Evolutionary conservation across 1,140 invertebrate species (phyloP), one percentile per base, ranked within the genome.

Genomic region (Stenopsyche tienmushanensis): DNA sequence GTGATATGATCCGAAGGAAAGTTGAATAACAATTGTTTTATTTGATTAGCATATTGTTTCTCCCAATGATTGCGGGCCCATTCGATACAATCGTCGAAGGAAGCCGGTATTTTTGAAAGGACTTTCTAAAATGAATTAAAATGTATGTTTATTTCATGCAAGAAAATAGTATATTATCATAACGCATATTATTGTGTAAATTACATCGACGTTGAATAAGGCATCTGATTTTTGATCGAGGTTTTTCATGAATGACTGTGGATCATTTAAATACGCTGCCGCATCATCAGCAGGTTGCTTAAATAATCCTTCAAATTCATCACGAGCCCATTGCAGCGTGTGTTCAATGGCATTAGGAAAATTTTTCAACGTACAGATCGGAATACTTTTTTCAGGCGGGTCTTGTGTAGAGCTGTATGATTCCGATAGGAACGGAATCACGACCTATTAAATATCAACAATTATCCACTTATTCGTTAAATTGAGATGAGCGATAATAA

Each of bases 281-380:
- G 94, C 96, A 76, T 93, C 94, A 76, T 97, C 94, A 1, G 94
- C 91, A 0, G 88, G 85, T 73, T 97, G 92, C 42, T 86, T 88
- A 79, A 98, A 99, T 25, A 97, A 79, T 0, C 96, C 96, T 79
- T 98, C 96, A 79, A 99, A 99, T 74, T 89, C 88, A 74, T 99
- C 96, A 29, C 97, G 82, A 0, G 97, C 97, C 97, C 97, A 99
- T 81, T 97, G 96, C 53, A 99, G 77, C 10, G 97, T 99, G 75
- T 99, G 97, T 79, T 99, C 96, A 75, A 99, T 99, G 10, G 96
- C 94, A 80, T 99, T 98, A 0, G 97, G 97, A 82, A 99, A 99
- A 79, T 99, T 99, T 77, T 98, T 99, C 54, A 99, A 80, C 0
- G 97, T 99, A 78, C 97, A 99, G 70, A 99, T 97, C 0, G 97